These are phyloP conservation scores for Phymastichus coffea DNA, from an alignment of 1,140 invertebrate genomes.

Conservation along the genomic window DNA sequence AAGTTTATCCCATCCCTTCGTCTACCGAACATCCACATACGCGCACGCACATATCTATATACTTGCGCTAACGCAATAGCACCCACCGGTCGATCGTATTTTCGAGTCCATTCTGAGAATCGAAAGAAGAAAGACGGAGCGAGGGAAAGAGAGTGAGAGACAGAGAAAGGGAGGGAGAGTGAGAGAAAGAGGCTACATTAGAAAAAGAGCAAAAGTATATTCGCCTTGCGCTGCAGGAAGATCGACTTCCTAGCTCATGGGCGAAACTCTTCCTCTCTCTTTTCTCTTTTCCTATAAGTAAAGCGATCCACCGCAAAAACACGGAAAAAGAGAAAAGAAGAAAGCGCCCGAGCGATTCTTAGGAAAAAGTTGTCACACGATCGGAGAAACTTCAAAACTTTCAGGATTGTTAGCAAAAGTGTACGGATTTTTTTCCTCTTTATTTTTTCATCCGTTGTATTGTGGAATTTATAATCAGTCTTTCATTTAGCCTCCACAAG, in stretches of 20 bases:
- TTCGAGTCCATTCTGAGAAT: conserved; percentile 6
- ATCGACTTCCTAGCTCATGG: conserved; percentile 30
- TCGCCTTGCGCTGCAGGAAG: not conserved
- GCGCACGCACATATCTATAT: no score
- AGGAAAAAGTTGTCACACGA: not conserved
- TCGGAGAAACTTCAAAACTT: not conserved
- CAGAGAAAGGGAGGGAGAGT: conserved; percentile 3
- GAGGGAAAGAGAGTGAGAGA: not conserved
- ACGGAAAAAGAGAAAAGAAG: not conserved
- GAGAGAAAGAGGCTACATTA: conserved; percentile 28
- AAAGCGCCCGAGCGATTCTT: no score
- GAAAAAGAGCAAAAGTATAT: conserved; percentile 13
- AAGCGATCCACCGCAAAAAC: conserved; percentile 9
- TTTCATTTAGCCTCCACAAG: no score
- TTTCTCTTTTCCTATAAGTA: conserved; percentile 21
- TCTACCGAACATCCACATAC: no score
- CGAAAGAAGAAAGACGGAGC: not conserved
- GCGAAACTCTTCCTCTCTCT: conserved; percentile 19
- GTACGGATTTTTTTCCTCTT: not conserved
- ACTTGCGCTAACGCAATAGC: not conserved
- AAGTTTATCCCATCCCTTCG: conserved; percentile 7
- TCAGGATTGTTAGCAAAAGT: not conserved
- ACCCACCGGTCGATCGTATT: not conserved
- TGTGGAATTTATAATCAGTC: no score
- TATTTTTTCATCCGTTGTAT: no score